Evolutionary conservation across 2,113 vertebrate genomes (phyloP).

Genomic region (Gallinago undulata): DNA sequence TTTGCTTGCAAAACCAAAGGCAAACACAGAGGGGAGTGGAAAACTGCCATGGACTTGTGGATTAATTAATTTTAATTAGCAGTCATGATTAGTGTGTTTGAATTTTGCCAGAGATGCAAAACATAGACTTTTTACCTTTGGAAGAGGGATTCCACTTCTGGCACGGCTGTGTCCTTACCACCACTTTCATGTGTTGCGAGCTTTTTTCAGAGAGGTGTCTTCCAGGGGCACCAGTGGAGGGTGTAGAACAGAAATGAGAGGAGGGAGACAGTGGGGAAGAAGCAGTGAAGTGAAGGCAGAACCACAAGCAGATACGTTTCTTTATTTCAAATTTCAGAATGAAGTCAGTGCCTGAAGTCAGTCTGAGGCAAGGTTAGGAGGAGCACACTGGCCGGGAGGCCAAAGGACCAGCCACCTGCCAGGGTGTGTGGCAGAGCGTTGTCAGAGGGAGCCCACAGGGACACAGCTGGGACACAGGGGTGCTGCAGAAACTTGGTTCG

Average conservation of each 20-base stretch:
- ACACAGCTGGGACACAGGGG: too few species aligned
- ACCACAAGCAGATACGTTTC: background rate
- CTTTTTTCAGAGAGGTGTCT: background rate
- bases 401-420: background rate
- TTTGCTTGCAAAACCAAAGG: constrained; percentile 35
- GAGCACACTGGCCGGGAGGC: background rate
- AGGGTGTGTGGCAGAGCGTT: background rate
- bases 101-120: background rate
- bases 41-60: background rate
- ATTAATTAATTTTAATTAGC: background rate
- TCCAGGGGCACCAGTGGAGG: background rate
- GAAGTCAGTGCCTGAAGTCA: background rate
- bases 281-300: background rate
- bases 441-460: background rate
- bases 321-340: background rate
- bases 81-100: background rate
- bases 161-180: background rate
- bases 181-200: background rate
- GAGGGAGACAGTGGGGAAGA: background rate
- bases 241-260: background rate
- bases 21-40: background rate
- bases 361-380: background rate
- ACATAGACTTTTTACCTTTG: background rate
- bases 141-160: background rate
- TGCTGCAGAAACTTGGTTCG: background rate